Conservation (phyloP, 2,113 vertebrate species). For the Oryzias celebensis region DNA sequence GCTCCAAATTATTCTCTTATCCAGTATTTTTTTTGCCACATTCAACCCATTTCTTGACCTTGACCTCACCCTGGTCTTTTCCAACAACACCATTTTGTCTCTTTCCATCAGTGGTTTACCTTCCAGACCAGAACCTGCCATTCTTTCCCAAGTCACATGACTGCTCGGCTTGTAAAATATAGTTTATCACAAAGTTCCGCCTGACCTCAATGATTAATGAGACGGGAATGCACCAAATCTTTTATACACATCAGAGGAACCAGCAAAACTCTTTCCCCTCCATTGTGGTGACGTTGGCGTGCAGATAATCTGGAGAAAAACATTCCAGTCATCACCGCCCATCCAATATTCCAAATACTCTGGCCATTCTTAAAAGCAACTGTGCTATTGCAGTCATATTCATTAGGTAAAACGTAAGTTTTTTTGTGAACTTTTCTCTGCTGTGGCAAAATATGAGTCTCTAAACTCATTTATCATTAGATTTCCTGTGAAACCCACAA, state of each 20-base stretch:
- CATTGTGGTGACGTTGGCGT: neutral
- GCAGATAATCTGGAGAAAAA: slow-evolving; percentile 19
- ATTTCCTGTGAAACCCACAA: no score
- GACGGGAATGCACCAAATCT: neutral
- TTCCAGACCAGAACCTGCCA: neutral
- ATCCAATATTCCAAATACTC: slow-evolving; percentile 1
- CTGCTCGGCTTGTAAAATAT: neutral
- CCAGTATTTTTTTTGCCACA: no score
- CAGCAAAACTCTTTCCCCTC: slow-evolving; percentile 6
- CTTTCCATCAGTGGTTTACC: neutral
- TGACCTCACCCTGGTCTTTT: no score
- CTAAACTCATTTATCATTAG: no score
- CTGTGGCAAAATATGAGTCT: no score
- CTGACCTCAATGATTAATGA: neutral
- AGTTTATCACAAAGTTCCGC: neutral
- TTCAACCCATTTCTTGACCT: no score
- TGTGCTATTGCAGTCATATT: neutral
- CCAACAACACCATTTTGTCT: neutral
- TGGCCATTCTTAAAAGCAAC: slow-evolving; percentile 19
- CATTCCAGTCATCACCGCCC: slow-evolving; percentile 10
- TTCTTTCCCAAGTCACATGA: neutral
- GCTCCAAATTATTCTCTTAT: no score
- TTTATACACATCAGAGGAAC: slow-evolving; percentile 11
- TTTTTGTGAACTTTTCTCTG: no score
- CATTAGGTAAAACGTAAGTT: no score